Percentiles rank a stretch among this genome's conserved stretches.
phyloP scores from a whole-genome alignment of 2,113 vertebrate species.

The Spea bombifrons region DNA sequence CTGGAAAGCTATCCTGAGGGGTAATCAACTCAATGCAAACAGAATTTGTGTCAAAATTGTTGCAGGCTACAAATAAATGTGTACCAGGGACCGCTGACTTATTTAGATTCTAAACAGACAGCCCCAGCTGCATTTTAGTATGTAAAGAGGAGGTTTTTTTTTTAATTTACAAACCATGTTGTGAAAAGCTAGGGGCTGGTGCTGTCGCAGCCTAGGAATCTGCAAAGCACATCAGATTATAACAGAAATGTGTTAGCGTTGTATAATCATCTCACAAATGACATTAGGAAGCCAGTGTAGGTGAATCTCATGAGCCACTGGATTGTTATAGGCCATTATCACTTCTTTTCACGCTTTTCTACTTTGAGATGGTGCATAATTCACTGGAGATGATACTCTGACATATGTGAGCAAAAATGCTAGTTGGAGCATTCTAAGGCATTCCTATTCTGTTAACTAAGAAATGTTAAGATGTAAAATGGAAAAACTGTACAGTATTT shows the following conservation, averaged over 20 bases:
- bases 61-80: neutral
- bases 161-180: neutral
- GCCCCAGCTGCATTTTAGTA: neutral
- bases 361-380: too few relatives aligned
- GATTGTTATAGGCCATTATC: neutral
- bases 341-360: neutral
- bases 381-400: too few relatives aligned
- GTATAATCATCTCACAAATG: neutral
- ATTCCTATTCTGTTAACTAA: too few relatives aligned
- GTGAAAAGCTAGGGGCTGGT: neutral
- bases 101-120: neutral
- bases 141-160: neutral
- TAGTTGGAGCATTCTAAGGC: too few relatives aligned
- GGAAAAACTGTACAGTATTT: too few relatives aligned
- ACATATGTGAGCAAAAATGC: too few relatives aligned
- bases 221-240: neutral
- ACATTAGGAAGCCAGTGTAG: neutral
- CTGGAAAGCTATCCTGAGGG: neutral
- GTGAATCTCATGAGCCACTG: neutral
- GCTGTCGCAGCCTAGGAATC: neutral
- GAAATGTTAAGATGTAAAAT: too few relatives aligned
- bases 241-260: neutral
- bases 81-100: neutral
- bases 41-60: neutral
- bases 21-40: constrained; percentile 3